Base-by-base conservation (phyloP, 1,140 invertebrate genomes). In the Drosophila pandora region DNA sequence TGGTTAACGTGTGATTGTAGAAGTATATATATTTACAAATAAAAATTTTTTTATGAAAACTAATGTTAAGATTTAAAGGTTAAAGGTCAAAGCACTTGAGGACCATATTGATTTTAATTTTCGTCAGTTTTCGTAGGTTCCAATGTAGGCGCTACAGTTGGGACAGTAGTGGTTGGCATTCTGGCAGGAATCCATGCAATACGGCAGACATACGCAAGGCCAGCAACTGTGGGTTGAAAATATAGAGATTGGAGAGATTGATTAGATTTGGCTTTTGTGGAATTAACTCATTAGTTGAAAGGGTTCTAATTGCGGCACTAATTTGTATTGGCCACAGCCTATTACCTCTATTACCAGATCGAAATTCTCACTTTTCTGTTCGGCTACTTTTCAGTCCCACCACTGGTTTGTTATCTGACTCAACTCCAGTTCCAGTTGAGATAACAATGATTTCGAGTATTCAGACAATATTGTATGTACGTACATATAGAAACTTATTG, bases 161-260 rank as follows among this genome's bases (percentile, higher is more conserved):
- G 95, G 95, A 81, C 95, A 96, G 62, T 93, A 94, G 77, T 96
- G 95, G 62, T 94, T 94, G 13, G 93, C 93, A 49, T 92, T 93
- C 78, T 94, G 92, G 74, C 95, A 95, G 9, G 92, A 93, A 67
- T 95, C 93, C 76, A 94, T 93, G 67, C 94, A 95, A 62, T 95
- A 95, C 1, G 95, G 95, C 13, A 95, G 90, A 57, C 93, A 94
- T 2, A 93, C 93, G 68, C 94, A 84, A 0, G 81, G 81, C 81
- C 81, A 84, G 57, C 81, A 84, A 47, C 81, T 84, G 52, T 41
- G 17, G 17, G 6, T 37, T 37, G 25, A 25, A 39, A 8, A 10
- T 21, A 58, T 62, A 37, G 0, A 57, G 13, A 75, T 22, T 22
- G 4, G 3, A 0, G 37, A 34, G 22, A 52, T 50, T 6, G 34